Conservation (phyloP, 2,888 invertebrate species). For the Glyphotaelius pellucidus region DNA sequence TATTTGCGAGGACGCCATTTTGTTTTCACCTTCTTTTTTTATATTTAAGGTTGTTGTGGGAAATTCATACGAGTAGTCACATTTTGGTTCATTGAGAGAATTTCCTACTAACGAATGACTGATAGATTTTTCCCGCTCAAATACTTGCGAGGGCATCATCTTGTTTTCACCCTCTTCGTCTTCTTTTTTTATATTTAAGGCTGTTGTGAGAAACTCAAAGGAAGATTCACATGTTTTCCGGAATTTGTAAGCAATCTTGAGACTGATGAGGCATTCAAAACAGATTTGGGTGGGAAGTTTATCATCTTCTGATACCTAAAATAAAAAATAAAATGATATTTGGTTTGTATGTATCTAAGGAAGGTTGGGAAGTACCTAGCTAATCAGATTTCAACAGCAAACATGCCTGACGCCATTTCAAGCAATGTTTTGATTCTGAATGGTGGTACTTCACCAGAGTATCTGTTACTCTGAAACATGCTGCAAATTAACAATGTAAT, state of each 20-base stretch:
- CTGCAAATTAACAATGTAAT: too few relatives aligned
- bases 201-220: not conserved
- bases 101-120: not conserved
- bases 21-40: conserved; percentile 2
- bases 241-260: conserved; percentile 35
- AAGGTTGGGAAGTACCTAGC: too few relatives aligned
- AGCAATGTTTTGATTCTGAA: too few relatives aligned
- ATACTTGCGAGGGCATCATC: not conserved
- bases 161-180: not conserved
- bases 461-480: too few relatives aligned
- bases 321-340: not conserved
- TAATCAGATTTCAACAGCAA: too few relatives aligned
- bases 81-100: not conserved
- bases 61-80: conserved; percentile 18
- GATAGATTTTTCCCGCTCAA: not conserved
- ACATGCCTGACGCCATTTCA: too few relatives aligned
- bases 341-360: too few relatives aligned
- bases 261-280: conserved; percentile 25
- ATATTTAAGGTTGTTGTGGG: not conserved
- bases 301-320: conserved; percentile 39
- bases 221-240: conserved; percentile 33
- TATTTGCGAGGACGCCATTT: not conserved
- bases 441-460: too few relatives aligned
- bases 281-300: conserved; percentile 27
- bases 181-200: conserved; percentile 21